Evolutionary conservation across 2,797 vertebrate species (phyloP), one percentile per base, ranked within the genome.

Genomic region (Pipistrellus kuhlii): DNA sequence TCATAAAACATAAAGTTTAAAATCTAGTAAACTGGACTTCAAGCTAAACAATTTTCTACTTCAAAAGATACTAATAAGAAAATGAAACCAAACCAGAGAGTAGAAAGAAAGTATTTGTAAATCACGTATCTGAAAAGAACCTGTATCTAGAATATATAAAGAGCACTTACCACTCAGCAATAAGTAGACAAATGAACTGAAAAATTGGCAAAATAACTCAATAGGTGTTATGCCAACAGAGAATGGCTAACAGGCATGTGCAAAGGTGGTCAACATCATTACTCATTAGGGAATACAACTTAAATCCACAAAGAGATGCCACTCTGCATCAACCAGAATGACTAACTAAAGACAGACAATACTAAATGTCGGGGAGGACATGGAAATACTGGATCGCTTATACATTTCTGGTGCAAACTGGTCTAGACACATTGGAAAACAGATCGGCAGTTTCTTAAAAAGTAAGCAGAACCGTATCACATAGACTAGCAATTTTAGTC

Each of bases 101-200:
- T 35, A 2, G 57, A 44, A 90, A 35, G n/a, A 83, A 91, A 81
- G 38, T 71, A 76, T 80, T 80, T 81, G 7, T 48, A 90, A 75
- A 62, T 59, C 55, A 84, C 32, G 35, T 44, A 59, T 35, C 68
- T 90, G 20, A 90, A 76, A 53, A 88, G 17, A 6, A 64, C 4
- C 69, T 72, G 9, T 80, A 82, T 80, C 14, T 91, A 32, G 59
- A 92, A 76, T 80, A 88, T 46, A 80, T 23, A 57, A 81, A 91
- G 38, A 85, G 72, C 5, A 44, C 90, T 41, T 59, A 83, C 0
- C 71, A 75, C 15, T 80, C 44, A 62, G 8, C 17, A 59, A 30
- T 55, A 72, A 64, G 46, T 18, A 57, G 18, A 88, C 41, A 88
- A 62, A 75, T 8, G 21, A 81, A 66, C 46, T 83, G 92, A 72